Conservation (phyloP, 2,888 invertebrate species). For the Spodoptera exigua region DNA sequence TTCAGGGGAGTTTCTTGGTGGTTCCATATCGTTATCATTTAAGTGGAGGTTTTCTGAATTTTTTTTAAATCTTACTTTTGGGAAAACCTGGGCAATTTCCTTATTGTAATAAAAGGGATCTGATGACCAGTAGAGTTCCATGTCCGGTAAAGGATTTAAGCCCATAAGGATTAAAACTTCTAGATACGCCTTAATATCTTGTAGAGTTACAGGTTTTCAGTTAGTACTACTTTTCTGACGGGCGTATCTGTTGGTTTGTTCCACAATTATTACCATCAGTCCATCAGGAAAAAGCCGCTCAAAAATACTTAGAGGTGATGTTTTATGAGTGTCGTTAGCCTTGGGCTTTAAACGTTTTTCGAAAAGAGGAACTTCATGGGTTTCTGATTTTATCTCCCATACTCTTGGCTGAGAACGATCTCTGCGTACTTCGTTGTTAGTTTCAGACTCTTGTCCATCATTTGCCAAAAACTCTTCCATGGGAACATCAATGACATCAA, state of each 20-base stretch:
- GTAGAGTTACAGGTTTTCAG: constrained; percentile 31
- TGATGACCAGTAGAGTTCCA: constrained; percentile 37
- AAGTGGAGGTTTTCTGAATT: constrained; percentile 37
- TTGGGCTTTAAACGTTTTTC: too few species aligned
- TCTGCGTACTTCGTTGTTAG: too few species aligned
- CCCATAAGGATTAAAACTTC: constrained; percentile 33
- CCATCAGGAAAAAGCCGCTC: constrained; percentile 42
- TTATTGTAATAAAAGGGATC: constrained; percentile 27
- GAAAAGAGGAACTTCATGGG: too few species aligned
- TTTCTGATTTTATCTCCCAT: too few species aligned
- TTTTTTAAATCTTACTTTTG: constrained; percentile 38
- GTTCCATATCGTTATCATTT: constrained; percentile 41
- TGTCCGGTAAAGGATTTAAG: too few species aligned
- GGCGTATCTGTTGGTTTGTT: constrained; percentile 44
- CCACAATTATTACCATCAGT: constrained; percentile 32
- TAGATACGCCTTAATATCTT: constrained; percentile 33
- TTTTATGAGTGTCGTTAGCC: too few species aligned
- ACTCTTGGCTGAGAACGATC: too few species aligned
- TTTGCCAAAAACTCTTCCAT: too few species aligned
- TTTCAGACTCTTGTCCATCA: too few species aligned
- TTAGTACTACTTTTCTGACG: constrained; percentile 30
- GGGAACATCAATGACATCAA: too few species aligned
- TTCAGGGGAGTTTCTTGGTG: constrained; percentile 32
- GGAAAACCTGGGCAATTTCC: constrained; percentile 31
- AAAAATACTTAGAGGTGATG: too few species aligned